Evolutionary conservation across 2,113 vertebrate genomes (phyloP), one percentile per base, ranked within the genome.

Genomic region (Nibea coibor): DNA sequence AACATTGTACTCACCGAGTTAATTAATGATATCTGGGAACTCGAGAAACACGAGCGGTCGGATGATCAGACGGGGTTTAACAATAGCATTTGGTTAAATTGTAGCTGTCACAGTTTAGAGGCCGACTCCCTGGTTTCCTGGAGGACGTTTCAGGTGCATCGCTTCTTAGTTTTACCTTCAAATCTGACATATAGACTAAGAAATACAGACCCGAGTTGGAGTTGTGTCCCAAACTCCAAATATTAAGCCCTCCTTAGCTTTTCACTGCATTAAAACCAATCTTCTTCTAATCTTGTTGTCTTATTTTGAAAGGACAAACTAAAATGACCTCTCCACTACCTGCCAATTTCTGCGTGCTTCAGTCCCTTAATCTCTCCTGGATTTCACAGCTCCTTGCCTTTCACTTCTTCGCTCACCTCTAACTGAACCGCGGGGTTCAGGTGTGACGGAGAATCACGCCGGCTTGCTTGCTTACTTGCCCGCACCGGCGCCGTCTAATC

Each of bases 401-500:
- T 59, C 16, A 15, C 35, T 19, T 3, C 22, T 39, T 39, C 35
- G 35, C 39, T 78, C 63, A 51, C 64, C 76, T 80, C 72, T n/a
- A 4, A 5, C 65, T 58, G 72, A 82, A 31, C 54, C 0, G 19
- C 0, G 17, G 39, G 71, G 35, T 83, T 69, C 72, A 73, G 87
- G 78, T 78, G 75, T 62, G 79, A 82, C 12, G 15, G 17, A 4
- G 78, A 39, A 47, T 42, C 72, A 1, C 16, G 74, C 65, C 75
- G 7, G 3, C 35, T 39, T 39, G 35, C 35, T 39, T 39, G 31
- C 31, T 5, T 8, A 62, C 53, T 82, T n/a, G 22, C 77, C 24
- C 80, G 28, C 70, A 2, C 70, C 14, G 74, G 72, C 26, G 56
- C 61, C 43, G 10, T 83, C 74, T 63, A 16, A 85, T 86, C 89